Evolutionary conservation across 2,113 vertebrate genomes (phyloP).

Genomic region (Ciconia stormi): DNA sequence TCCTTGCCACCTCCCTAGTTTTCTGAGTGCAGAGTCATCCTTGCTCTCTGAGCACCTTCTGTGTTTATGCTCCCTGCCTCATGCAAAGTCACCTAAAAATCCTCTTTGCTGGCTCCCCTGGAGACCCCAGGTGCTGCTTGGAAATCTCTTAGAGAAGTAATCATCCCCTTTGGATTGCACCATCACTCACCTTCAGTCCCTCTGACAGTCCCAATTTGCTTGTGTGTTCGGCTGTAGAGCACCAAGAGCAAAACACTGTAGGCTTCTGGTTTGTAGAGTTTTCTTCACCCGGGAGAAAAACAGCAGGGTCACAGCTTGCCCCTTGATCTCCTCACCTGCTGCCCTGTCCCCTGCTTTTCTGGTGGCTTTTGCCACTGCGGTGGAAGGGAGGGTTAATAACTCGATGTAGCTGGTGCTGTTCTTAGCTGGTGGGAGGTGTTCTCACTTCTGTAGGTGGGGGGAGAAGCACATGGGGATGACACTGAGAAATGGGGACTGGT

Average conservation of each 20-base stretch:
- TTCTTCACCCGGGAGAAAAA: neutral
- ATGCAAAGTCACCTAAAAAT: neutral
- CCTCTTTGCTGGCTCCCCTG: neutral
- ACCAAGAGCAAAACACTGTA: neutral
- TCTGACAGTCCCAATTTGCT: conserved; percentile 32
- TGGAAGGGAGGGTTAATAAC: neutral
- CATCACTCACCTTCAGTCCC: neutral
- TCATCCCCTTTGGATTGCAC: conserved; percentile 15
- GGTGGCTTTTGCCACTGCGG: neutral
- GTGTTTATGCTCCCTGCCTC: neutral
- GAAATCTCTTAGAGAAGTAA: conserved; percentile 22
- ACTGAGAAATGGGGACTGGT: neutral
- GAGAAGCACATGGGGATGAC: neutral
- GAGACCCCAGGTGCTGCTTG: conserved; percentile 11
- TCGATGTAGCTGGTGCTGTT: neutral
- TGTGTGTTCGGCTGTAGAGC: neutral
- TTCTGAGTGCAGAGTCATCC: neutral
- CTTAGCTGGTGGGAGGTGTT: neutral
- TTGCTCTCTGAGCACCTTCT: neutral
- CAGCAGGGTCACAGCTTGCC: neutral
- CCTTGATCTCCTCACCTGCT: neutral
- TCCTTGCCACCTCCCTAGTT: neutral
- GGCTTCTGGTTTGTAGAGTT: neutral
- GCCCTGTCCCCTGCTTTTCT: neutral
- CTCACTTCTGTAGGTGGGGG: neutral